Evolutionary conservation across 2,888 invertebrate genomes (phyloP), one percentile per base, ranked within the genome.

Genomic region (Nemapogon koenigi): DNA sequence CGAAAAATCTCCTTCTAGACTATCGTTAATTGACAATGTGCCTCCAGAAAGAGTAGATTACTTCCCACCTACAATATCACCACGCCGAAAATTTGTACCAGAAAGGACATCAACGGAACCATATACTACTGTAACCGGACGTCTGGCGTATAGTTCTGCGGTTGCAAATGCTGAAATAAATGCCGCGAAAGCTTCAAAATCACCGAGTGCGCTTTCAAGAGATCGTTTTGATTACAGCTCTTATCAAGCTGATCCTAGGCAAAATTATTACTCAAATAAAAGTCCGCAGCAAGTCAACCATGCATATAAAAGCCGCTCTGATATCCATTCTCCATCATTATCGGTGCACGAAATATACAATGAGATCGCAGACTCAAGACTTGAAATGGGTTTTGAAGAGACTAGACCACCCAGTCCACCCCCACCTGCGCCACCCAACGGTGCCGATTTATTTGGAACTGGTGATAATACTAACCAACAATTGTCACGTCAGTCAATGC

Each of bases 371-470:
- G 64, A 75, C 39, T 71, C 65, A 15, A 64, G 69, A 46, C 48
- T 76, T 16, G 81, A 81, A 45, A 58, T 82, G 35, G 68, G 62
- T 46, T 82, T 76, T 48, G 71, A 79, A 16, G 81, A 82, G 48
- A 72, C 62, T 46, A 71, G 81, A 50, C 85, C 87, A 16, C 86
- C 88, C 1, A 89, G 89, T 58, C 91, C 91, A 2, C 91, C 91
- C 2, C 91, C 91, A 3, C 91, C 91, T 16, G 91, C 91, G 0
- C 91, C 91, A 1, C 84, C 84, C 41, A 89, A 89, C 58, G 81
- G 82, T 17, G 66, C 67, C 33, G 66, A 78, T 49, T 52, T 70
- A 43, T 82, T 85, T 60, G 61, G 83, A 31, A 51, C 60, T 13
- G 57, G 67, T 30, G 65, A 70, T 52, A 70, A 67, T 41, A 68